phyloP scores from a whole-genome alignment of 2,113 vertebrate genomes.

The Alces alces region DNA sequence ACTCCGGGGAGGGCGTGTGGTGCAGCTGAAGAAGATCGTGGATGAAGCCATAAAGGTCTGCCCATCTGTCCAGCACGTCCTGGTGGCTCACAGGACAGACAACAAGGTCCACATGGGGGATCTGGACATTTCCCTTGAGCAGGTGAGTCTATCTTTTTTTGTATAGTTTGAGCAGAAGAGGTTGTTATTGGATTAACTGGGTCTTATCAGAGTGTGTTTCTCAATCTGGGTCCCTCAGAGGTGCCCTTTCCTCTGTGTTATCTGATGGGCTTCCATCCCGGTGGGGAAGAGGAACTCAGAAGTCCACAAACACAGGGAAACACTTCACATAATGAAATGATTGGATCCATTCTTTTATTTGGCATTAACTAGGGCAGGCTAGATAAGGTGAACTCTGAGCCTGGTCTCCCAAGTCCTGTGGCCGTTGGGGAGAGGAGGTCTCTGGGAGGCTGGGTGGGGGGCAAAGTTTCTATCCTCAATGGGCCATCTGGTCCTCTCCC shows the following conservation, averaged over 20 bases:
- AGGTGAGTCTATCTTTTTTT: constrained; percentile 78
- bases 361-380: background rate
- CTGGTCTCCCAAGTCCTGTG: background rate
- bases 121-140: constrained; percentile 86
- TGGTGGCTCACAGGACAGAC: constrained; percentile 89
- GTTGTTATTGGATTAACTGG: background rate
- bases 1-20: constrained; percentile 85
- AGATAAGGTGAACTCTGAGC: background rate
- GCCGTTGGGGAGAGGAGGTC: background rate
- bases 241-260: background rate
- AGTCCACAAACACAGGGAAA: background rate
- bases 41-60: constrained; percentile 88
- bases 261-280: background rate
- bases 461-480: background rate
- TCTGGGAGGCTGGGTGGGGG: background rate
- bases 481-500: background rate
- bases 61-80: constrained; percentile 83
- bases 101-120: constrained; percentile 81
- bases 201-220: background rate
- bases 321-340: background rate
- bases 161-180: background rate
- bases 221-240: background rate
- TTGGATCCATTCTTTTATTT: background rate
- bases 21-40: constrained; percentile 87
- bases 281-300: background rate